Evolutionary conservation across 2,113 vertebrate species (phyloP), one percentile per base, ranked within the genome.

Genomic region (Pseudorectes ferrugineus): DNA sequence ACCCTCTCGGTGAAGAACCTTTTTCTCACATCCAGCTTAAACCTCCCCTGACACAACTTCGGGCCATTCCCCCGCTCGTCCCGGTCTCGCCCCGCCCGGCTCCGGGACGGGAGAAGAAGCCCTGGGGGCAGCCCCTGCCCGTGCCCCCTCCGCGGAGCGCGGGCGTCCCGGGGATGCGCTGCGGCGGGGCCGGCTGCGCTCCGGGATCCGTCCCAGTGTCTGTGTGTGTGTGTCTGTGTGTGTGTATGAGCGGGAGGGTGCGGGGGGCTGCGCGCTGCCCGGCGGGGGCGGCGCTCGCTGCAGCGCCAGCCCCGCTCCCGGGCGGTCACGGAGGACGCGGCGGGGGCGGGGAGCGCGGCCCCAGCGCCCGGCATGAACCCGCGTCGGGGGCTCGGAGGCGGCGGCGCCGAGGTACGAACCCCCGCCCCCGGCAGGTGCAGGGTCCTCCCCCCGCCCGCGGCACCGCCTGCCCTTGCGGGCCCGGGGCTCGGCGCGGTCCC

Each of bases 251-350:
- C 28, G 55, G 78, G 29, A 24, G 33, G 49, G 3, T 2, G 71
- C 48, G 7, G 28, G 25, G 63, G 26, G 22, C 40, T 63, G 40
- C 14, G 46, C 71, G 9, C 71, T 49, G 61, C 35, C 31, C 61
- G 51, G 21, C 46, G 59, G 93, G 95, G 96, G 88, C 94, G 81
- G 84, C 35, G 91, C 81, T 95, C 84, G 65, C 89, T 38, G 94
- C 88, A 89, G 93, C 42, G 94, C 65, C 76, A 35, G 66, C 84
- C 89, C 96, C 87, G 88, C 89, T 82, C 3, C 71, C 28, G 57
- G 95, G 74, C 77, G 86, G 91, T 66, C 81, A 59, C 63, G 75
- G 87, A 58, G 76, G 91, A 51, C 85, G 66, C 80, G 79, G 48
- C 73, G 74, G 86, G 81, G 86, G 92, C 49, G 87, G 81, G 48